phyloP scores from a whole-genome alignment of 2,888 invertebrate species.

The Tuberolachnus salignus region DNA sequence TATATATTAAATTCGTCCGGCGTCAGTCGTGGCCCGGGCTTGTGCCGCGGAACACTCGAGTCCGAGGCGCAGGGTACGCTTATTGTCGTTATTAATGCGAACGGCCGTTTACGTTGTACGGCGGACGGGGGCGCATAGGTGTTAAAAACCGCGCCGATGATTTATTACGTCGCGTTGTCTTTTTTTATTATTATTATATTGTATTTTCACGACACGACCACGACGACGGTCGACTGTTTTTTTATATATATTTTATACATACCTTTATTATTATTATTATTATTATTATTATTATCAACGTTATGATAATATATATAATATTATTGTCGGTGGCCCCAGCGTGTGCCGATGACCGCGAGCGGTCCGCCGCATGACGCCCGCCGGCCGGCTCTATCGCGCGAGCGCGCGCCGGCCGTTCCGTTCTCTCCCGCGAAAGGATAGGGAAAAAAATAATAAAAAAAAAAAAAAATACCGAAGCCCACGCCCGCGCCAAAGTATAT shows the following conservation, averaged over 20 bases:
- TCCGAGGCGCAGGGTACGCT: too few species aligned
- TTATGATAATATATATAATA: too few species aligned
- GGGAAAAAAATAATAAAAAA: too few species aligned
- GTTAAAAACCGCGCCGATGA: conserved; percentile 18
- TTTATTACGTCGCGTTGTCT: conserved; percentile 13
- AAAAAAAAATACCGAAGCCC: too few species aligned
- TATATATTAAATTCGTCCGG: too few species aligned
- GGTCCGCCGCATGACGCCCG: conserved; percentile 49
- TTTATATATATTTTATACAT: not conserved
- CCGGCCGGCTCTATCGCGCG: conserved; percentile 2
- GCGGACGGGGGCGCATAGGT: conserved; percentile 33
- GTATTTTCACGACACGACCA: not conserved
- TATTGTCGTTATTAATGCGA: too few species aligned
- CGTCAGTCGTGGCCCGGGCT: too few species aligned
- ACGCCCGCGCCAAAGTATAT: not conserved
- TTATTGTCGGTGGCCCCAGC: conserved; percentile 29
- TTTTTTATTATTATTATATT: not conserved
- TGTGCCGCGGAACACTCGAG: too few species aligned
- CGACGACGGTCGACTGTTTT: conserved; percentile 18
- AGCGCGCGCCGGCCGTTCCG: too few species aligned
- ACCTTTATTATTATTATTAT: not conserved
- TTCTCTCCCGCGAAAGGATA: too few species aligned
- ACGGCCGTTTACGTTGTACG: not conserved
- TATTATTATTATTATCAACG: too few species aligned
- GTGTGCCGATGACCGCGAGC: conserved; percentile 47